Conservation (phyloP, 1,140 invertebrate species). For the Proctacanthus coquilletti region DNA sequence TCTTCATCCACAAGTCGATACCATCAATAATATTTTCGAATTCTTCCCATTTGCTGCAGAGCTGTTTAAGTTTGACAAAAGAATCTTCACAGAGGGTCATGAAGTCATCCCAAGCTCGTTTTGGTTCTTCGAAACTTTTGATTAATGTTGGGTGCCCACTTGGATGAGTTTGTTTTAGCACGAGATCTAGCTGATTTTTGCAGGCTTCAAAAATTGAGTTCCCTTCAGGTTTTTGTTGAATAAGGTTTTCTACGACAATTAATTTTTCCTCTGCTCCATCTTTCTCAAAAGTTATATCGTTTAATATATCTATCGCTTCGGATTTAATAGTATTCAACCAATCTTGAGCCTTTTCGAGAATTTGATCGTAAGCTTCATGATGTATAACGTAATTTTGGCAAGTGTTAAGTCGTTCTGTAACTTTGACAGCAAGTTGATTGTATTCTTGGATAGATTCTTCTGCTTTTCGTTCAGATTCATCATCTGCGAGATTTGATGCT, state of each 20-base stretch:
- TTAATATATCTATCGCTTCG: conserved; percentile 56
- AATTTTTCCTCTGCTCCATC: conserved; percentile 61
- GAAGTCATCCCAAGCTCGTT: conserved; percentile 61
- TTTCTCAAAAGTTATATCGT: conserved; percentile 53
- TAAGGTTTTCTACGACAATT: conserved; percentile 54
- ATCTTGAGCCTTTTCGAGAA: conserved; percentile 54
- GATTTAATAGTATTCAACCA: conserved; percentile 46
- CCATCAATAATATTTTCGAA: conserved; percentile 61
- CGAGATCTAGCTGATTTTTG: conserved; percentile 50
- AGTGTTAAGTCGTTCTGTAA: conserved; percentile 46
- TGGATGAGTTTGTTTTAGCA: conserved; percentile 62
- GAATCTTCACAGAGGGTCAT: conserved; percentile 50
- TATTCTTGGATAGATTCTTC: conserved; percentile 52
- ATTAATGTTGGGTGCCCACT: conserved; percentile 59
- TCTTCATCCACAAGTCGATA: conserved; percentile 68
- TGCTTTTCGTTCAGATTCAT: conserved; percentile 54
- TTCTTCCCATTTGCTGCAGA: conserved; percentile 60
- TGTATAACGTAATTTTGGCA: conserved; percentile 58
- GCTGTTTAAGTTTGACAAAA: conserved; percentile 49
- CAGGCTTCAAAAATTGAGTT: conserved; percentile 54
- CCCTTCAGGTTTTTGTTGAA: conserved; percentile 54
- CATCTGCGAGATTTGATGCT: conserved; percentile 52
- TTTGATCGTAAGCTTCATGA: conserved; percentile 68
- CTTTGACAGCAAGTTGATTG: conserved; percentile 45
- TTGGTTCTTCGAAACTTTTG: conserved; percentile 59